Evolutionary conservation across 2,888 invertebrate species (phyloP).

Genomic region (Cancer borealis): DNA sequence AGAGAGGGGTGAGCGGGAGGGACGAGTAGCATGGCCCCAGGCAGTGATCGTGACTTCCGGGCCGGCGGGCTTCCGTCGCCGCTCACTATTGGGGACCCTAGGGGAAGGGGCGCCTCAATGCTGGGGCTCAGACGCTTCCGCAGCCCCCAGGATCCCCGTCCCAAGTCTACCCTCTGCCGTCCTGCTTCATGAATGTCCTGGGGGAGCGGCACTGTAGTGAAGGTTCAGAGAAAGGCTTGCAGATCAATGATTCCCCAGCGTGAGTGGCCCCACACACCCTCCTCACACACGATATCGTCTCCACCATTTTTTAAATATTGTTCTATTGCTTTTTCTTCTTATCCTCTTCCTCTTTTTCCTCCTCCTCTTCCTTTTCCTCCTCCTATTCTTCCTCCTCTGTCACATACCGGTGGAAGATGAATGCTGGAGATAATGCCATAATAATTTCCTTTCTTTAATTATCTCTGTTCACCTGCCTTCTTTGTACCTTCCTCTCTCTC

Average conservation of each 20-base stretch:
- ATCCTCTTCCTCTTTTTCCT: background rate
- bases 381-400: background rate
- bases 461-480: background rate
- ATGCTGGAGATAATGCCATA: conserved; percentile 45
- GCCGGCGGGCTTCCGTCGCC: conserved; percentile 71
- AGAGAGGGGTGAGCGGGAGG: background rate
- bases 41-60: conserved; percentile 73
- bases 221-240: conserved; percentile 14
- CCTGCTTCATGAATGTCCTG: background rate
- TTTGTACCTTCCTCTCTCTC: background rate
- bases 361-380: background rate
- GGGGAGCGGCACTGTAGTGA: background rate
- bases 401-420: conserved; percentile 37
- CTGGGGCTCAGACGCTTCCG: conserved; percentile 28
- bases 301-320: background rate
- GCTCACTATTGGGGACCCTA: conserved; percentile 37
- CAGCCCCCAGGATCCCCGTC: background rate
- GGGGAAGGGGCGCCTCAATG: conserved; percentile 35
- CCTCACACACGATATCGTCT: background rate
- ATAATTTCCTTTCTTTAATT: conserved; percentile 55
- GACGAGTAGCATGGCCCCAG: conserved; percentile 53
- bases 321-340: background rate
- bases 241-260: conserved; percentile 21
- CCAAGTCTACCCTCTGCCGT: conserved; percentile 5
- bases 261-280: background rate